Base-by-base conservation (phyloP, 2,888 invertebrate species). In the Amphipyra berbera region DNA sequence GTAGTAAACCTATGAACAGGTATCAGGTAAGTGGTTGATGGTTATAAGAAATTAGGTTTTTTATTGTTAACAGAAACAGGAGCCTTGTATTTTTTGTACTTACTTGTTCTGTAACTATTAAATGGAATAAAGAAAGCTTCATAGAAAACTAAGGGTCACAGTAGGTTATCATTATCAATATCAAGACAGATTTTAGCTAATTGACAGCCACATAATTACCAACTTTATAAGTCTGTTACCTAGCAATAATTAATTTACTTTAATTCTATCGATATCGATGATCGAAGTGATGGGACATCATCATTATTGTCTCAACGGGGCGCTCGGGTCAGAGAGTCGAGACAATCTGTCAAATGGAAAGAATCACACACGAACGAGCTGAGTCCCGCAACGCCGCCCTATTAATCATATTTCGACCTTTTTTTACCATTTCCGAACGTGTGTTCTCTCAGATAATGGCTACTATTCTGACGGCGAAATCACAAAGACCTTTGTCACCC, bases 321-420 rank as follows among this genome's bases (percentile, higher is more conserved):
- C 85, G 93, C 93, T 90, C 85, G 85, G 93, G 93, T 92, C 93
- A 93, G 88, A 90, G 90, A 92, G 91, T 84, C 90, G 94, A 93
- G 94, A 94, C 95, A 94, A 95, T 95, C 94, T 94, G 95, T 95
- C 95, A 95, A 91, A 92, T 86, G 88, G 88, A 90, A 90, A 91
- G 93, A 93, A 94, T 94, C 94, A 94, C 94, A 94, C 90, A 91
- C 91, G 78, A 80, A 76, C 76, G 86, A 85, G 80, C 85, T 82
- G 82, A 82, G 86, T 85, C 91, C 86, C 85, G 82, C 84, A 84
- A 87, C 90, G 89, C 88, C 86, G 89, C 82, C 92, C 93, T 94
- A 95, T 95, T 93, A 94, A 95, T 95, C 94, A 94, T 94, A 91
- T 93, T 93, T 92, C 90, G 89, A 88, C 82, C 83, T 91, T 91